Percentiles rank a stretch among this genome's conserved stretches.
Evolutionary conservation across 2,113 vertebrate genomes (phyloP).

Genomic region (Leptobrachium ailaonicum): DNA sequence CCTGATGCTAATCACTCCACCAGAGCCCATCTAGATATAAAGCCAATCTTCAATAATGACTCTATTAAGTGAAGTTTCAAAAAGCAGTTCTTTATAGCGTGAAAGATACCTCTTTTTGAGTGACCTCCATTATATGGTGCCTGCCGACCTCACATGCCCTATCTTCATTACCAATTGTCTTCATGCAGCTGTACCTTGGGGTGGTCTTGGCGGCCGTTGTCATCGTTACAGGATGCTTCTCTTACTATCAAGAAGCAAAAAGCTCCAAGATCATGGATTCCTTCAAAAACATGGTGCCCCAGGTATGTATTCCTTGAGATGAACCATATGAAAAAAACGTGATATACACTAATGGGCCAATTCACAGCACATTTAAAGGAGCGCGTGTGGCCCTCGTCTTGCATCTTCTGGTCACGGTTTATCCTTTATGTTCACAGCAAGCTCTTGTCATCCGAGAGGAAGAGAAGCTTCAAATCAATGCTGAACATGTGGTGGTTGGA

Average conservation of each 20-base stretch:
- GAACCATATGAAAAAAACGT: no score
- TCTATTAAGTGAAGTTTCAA: no score
- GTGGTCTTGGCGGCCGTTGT: constrained; percentile 71
- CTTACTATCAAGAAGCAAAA: constrained; percentile 79
- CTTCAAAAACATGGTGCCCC: constrained; percentile 80
- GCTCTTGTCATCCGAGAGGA: constrained; percentile 74
- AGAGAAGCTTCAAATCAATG: constrained; percentile 74
- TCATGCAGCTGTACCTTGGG: constrained; percentile 69
- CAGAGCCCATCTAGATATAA: no score
- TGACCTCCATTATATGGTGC: no score
- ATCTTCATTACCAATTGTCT: background rate
- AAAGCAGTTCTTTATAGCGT: no score
- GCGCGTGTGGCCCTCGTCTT: no score
- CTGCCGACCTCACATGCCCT: background rate
- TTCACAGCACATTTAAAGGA: no score
- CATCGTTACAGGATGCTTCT: constrained; percentile 77
- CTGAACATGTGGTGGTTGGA: constrained; percentile 70
- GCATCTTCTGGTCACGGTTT: background rate
- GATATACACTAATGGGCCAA: no score
- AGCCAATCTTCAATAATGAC: no score
- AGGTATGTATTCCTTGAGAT: constrained; percentile 55
- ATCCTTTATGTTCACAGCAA: constrained; percentile 60
- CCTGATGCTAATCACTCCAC: no score
- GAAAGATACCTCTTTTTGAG: no score
- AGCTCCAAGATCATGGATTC: constrained; percentile 81